Evolutionary conservation across 2,888 invertebrate genomes (phyloP), one percentile per base, ranked within the genome.

Genomic region (Pomacea canaliculata): DNA sequence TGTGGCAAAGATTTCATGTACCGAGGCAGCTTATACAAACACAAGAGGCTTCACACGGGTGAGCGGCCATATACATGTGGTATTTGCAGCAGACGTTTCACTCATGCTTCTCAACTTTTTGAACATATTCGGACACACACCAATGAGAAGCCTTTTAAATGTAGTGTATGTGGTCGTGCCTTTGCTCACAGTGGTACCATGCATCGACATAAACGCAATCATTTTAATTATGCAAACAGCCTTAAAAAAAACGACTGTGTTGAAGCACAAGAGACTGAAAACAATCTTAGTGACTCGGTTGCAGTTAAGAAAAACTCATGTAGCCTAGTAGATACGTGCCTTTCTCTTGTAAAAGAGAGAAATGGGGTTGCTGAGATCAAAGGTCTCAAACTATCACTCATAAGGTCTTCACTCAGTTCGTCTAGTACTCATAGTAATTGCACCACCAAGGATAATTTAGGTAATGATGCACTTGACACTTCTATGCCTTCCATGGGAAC

Each of bases 61-160:
- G 78, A 81, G 62, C 84, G 84, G 63, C 76, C 78, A 5, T 85
- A 81, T 73, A 79, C 71, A 12, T 86, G 86, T 67, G 76, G 79
- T 18, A 77, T 81, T 19, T 86, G 86, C 74, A 82, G 81, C 49
- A 82, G 83, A 69, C 78, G 79, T 18, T 86, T 86, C 73, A 81
- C 85, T 10, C 85, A 85, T 73, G 80, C 82, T 18, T 81, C 82
- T 18, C 85, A 85, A 49, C 78, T 86, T 18, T 80, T 81, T 27
- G 81, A 81, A 19, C 85, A 85, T 71, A 76, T 78, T 9, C 78
- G 80, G n/a, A 83, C 84, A 49, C 85, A 85, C 78, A 77, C 79
- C 19, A 79, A 85, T 51, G 78, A 80, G 67, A 78, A 82, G 13
- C 77, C 79, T 0, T 85, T 84, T 70, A 76, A 83, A 70, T 85